Percentiles rank a stretch among this genome's conserved stretches.
These are phyloP conservation scores for Sinocyclocheilus anshuiensis DNA, from an alignment of 2,113 vertebrate species.

Conservation along the genomic window DNA sequence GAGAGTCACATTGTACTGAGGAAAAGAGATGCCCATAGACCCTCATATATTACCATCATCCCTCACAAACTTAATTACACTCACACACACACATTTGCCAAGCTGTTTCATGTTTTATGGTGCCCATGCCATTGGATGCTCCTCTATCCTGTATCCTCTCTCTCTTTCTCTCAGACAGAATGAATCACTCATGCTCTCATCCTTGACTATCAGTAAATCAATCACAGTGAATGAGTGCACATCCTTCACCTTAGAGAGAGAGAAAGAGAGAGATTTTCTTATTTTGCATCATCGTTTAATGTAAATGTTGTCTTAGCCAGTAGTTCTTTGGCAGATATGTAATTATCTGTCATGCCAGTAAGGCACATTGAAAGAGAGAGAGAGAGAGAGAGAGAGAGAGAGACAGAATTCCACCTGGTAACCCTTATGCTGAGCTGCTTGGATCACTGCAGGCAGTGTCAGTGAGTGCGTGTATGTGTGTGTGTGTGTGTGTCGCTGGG, in stretches of 20 bases:
- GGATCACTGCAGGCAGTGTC: constrained; percentile 33
- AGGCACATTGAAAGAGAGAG: constrained; percentile 9
- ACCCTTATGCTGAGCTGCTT: constrained; percentile 30
- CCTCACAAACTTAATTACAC: constrained; percentile 38
- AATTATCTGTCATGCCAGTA: constrained; percentile 22
- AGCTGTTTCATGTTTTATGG: constrained; percentile 17
- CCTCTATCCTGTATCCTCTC: background rate
- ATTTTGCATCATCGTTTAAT: constrained; percentile 10
- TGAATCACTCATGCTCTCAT: constrained; percentile 13
- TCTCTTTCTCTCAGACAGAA: background rate
- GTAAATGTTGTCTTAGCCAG: constrained; percentile 3
- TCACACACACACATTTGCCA: constrained; percentile 14
- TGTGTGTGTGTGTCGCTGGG: background rate
- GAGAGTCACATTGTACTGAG: constrained; percentile 53
- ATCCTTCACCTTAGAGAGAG: constrained; percentile 19
- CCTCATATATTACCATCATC: constrained; percentile 50
- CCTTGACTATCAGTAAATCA: constrained; percentile 21
- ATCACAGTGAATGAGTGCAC: constrained; percentile 15
- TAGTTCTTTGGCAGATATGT: constrained; percentile 6
- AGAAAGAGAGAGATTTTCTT: background rate
- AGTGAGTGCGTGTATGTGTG: constrained; percentile 12
- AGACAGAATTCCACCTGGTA: constrained; percentile 16
- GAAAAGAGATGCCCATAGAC: constrained; percentile 39
- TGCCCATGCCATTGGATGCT: constrained; percentile 26
- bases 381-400: constrained; percentile 3